Conservation (phyloP, 92 coral and sea anemone species). For the Pocillopora meandrina region DNA sequence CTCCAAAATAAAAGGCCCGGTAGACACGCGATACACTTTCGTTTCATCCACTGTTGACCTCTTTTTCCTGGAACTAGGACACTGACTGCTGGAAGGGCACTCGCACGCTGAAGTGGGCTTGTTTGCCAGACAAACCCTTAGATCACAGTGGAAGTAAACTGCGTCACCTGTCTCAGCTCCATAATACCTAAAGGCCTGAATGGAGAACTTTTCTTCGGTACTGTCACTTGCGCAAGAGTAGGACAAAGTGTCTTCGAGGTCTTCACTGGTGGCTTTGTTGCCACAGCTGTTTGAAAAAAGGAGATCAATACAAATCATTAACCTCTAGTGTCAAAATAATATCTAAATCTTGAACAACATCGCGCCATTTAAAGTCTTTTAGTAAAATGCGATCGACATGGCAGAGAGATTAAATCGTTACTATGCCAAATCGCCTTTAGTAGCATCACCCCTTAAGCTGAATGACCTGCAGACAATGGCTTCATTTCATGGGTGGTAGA, state of each 20-base stretch:
- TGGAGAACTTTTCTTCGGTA: not conserved
- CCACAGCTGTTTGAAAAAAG: conserved; percentile 2
- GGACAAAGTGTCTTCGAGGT: not conserved
- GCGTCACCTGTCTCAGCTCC: not conserved
- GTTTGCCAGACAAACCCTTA: conserved; percentile 7
- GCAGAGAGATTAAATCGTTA: too few species aligned
- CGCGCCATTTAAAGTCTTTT: too few species aligned
- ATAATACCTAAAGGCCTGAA: not conserved
- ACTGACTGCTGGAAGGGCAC: not conserved
- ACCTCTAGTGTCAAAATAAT: not conserved
- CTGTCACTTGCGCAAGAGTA: not conserved
- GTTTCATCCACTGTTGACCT: not conserved
- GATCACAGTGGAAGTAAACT: conserved; percentile 4
- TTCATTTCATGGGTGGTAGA: too few species aligned
- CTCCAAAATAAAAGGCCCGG: not conserved
- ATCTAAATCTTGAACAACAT: too few species aligned
- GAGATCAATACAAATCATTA: not conserved
- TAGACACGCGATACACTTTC: not conserved
- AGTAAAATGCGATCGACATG: too few species aligned
- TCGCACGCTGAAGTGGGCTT: not conserved
- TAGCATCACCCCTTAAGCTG: too few species aligned
- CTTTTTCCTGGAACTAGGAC: not conserved
- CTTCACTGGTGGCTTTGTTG: not conserved
- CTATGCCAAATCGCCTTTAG: too few species aligned
- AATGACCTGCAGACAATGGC: too few species aligned